Base-by-base conservation (phyloP, 2,888 invertebrate genomes). In the Mellilla xanthometata region DNA sequence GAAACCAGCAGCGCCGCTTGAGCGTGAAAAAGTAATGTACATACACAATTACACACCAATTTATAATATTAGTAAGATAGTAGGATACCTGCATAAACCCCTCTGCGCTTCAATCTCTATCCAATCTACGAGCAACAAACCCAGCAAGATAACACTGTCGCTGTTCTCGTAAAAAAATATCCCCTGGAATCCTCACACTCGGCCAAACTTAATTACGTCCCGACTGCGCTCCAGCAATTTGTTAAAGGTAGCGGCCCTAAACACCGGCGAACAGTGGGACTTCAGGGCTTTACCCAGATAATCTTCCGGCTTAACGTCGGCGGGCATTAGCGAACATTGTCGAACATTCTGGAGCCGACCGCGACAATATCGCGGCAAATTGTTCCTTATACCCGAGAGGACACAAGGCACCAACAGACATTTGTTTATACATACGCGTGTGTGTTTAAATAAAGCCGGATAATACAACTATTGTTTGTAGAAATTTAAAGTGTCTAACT, bases 291-390 rank as follows among this genome's bases (percentile, higher is more conserved):
- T 60, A 56, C 60, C 62, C 61, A 65, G 74, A 77, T 78, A 71
- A 80, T 72, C 74, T 65, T 55, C 52, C 55, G 61, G 68, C 70
- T 78, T 77, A 76, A 72, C 74, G 69, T 68, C 64, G 58, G 60
- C 53, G 60, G 55, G 66, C 66, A 73, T 77, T 78, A 77, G 70
- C 58, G 68, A 65, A 62, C 65, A 62, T 65, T 60, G 58, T 60
- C 55, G 49, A 46, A 62, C 65, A 63, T 66, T 61, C 58, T 57
- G 56, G 46, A 36, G 54, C 56, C 57, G 52, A 50, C 58, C 58
- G 56, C 62, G 64, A 62, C 68, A 57, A 62, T 62, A 60, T 63
- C 58, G 54, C 62, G 46, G 54, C 62, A 68, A 68, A 69, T 65
- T 63, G 65, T 46, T 50, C 42, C 46, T 49, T 48, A 33, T 57